phyloP scores from a whole-genome alignment of 2,797 vertebrate species.

The Leucoraja ocellata region DNA sequence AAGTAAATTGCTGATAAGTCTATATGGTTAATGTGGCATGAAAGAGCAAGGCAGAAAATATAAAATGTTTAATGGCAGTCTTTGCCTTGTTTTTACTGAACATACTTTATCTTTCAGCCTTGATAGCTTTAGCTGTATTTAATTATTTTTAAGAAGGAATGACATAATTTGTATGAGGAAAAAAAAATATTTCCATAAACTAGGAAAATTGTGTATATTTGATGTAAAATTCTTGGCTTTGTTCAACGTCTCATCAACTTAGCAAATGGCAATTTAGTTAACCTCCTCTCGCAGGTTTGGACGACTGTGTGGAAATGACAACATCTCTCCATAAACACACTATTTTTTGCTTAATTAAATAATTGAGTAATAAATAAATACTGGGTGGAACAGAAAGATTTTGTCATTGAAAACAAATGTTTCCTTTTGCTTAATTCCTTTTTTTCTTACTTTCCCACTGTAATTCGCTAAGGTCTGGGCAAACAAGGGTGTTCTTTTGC shows the following conservation, averaged over 20 bases:
- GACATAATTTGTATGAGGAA: background rate
- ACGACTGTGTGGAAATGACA: background rate
- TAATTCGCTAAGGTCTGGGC: background rate
- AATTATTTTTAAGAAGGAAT: background rate
- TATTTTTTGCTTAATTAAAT: slow-evolving; percentile 27
- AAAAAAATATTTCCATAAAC: background rate
- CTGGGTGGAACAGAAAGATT: background rate
- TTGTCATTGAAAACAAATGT: background rate
- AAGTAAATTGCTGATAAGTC: slow-evolving; percentile 1
- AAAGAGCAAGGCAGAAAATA: background rate
- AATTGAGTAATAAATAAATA: background rate
- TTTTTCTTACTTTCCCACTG: background rate
- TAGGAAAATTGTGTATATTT: background rate
- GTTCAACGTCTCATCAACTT: background rate
- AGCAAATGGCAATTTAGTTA: background rate
- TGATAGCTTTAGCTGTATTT: background rate
- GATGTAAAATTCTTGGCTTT: background rate
- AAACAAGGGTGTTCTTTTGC: slow-evolving; percentile 26
- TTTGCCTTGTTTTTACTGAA: background rate
- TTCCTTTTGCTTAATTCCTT: background rate
- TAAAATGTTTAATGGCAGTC: background rate
- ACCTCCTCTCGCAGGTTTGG: background rate
- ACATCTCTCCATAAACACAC: background rate
- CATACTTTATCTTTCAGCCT: background rate
- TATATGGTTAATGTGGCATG: background rate